phyloP scores from a whole-genome alignment of 2,888 invertebrate species.

The Dryadula phaetusa region DNA sequence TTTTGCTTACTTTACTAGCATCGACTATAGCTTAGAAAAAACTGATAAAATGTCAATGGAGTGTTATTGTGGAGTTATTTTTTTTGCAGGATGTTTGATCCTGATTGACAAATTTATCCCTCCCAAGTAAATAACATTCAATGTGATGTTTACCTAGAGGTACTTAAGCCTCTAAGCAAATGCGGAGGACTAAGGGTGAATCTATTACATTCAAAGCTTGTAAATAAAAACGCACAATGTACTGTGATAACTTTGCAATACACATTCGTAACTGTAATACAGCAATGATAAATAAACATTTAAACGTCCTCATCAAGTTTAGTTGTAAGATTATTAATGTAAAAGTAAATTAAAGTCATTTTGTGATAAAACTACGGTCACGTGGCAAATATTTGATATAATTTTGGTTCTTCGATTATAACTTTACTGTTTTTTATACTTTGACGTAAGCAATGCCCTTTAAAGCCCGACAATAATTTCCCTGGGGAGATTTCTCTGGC shows the following conservation, averaged over 20 bases:
- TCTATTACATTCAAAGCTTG: conserved; percentile 47
- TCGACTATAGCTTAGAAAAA: conserved; percentile 79
- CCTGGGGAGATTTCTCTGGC: conserved; percentile 75
- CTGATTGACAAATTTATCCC: conserved; percentile 77
- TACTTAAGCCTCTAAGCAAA: conserved; percentile 64
- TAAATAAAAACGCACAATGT: conserved; percentile 35
- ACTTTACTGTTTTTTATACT: conserved; percentile 77
- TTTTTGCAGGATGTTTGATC: conserved; percentile 67
- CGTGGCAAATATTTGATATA: conserved; percentile 71
- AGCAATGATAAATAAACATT: not conserved
- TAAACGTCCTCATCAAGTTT: not conserved
- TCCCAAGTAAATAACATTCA: conserved; percentile 68
- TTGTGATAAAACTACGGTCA: conserved; percentile 52
- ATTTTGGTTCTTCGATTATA: conserved; percentile 70
- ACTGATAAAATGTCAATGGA: conserved; percentile 56
- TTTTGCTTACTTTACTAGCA: conserved; percentile 80
- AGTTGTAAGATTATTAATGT: not conserved
- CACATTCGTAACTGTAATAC: not conserved
- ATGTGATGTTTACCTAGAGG: conserved; percentile 55
- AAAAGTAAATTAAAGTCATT: conserved; percentile 15
- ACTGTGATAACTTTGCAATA: conserved; percentile 7
- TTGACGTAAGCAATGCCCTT: conserved; percentile 81
- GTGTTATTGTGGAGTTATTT: conserved; percentile 55
- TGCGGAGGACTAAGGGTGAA: conserved; percentile 65
- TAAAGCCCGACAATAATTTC: conserved; percentile 85